Conservation (phyloP, 2,113 vertebrate species). For the Potamarius usumacintae region DNA sequence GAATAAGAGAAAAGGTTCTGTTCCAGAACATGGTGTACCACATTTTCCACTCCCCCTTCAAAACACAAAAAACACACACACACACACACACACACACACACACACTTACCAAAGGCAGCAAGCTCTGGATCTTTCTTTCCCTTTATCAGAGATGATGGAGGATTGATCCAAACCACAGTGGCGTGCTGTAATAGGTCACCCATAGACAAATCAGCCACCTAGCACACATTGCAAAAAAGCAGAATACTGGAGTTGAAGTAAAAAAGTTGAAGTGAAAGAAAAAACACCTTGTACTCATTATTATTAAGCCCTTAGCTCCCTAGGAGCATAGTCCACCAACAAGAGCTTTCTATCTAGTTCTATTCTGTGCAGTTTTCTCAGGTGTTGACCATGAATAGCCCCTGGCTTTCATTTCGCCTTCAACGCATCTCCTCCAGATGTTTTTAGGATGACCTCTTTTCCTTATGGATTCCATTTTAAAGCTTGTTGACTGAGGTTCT, state of each 20-base stretch:
- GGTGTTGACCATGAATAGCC: too few relatives aligned
- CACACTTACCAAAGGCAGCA: conserved; percentile 83
- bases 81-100: neutral
- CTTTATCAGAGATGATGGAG: conserved; percentile 83
- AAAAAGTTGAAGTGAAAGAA: neutral
- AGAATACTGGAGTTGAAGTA: neutral
- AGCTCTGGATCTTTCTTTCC: conserved; percentile 94
- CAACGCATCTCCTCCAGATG: too few relatives aligned
- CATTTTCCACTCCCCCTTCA: neutral
- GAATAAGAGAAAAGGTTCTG: conserved; percentile 45
- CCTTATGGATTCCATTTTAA: too few relatives aligned
- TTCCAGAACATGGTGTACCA: conserved; percentile 24
- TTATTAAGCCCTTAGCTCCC: too few relatives aligned
- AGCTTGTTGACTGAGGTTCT: too few relatives aligned
- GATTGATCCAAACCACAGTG: conserved; percentile 90
- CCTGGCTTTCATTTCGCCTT: too few relatives aligned
- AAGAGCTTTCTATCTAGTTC: too few relatives aligned
- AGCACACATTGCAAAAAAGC: neutral
- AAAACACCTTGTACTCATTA: too few relatives aligned
- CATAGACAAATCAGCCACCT: conserved; percentile 98
- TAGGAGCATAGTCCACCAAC: too few relatives aligned
- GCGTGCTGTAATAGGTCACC: conserved; percentile 90
- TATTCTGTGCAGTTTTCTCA: too few relatives aligned
- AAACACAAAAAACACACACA: neutral
- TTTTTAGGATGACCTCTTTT: too few relatives aligned